phyloP scores from a whole-genome alignment of 1,140 invertebrate species.

The Helicoverpa armigera region DNA sequence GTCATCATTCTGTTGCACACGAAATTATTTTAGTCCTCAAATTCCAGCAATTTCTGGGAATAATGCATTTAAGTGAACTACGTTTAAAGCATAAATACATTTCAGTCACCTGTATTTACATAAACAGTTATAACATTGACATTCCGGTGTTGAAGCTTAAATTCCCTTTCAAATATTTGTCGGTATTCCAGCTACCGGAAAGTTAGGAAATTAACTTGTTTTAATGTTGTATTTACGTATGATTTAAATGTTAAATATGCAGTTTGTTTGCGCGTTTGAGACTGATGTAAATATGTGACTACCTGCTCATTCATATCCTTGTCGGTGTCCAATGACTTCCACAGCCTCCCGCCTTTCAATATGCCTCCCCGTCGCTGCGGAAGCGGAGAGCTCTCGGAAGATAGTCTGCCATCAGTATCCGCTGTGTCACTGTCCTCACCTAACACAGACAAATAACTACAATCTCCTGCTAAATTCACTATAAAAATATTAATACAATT shows the following conservation, averaged over 20 bases:
- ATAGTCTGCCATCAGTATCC: constrained; percentile 72
- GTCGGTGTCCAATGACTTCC: constrained; percentile 80
- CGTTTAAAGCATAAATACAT: no score
- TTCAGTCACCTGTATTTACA: no score
- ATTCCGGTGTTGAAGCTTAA: no score
- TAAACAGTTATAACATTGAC: background rate
- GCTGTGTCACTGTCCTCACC: constrained; percentile 79
- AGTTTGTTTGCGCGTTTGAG: no score
- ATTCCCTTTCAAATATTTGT: background rate
- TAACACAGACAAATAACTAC: constrained; percentile 39
- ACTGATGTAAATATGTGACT: constrained; percentile 8
- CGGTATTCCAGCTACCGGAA: background rate
- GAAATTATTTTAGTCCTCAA: background rate
- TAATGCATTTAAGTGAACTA: no score
- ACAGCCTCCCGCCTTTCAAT: constrained; percentile 77
- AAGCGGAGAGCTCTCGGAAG: constrained; percentile 73
- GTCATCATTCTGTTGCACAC: constrained; percentile 73
- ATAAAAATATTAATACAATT: background rate
- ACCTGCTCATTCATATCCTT: constrained; percentile 76
- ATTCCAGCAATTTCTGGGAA: background rate
- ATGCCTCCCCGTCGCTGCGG: constrained; percentile 77
- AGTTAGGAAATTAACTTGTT: constrained; percentile 16
- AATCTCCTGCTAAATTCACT: background rate
- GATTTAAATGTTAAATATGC: background rate
- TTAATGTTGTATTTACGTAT: background rate